phyloP scores from a whole-genome alignment of 1,140 invertebrate genomes.

The Drosophila fuyamai region DNA sequence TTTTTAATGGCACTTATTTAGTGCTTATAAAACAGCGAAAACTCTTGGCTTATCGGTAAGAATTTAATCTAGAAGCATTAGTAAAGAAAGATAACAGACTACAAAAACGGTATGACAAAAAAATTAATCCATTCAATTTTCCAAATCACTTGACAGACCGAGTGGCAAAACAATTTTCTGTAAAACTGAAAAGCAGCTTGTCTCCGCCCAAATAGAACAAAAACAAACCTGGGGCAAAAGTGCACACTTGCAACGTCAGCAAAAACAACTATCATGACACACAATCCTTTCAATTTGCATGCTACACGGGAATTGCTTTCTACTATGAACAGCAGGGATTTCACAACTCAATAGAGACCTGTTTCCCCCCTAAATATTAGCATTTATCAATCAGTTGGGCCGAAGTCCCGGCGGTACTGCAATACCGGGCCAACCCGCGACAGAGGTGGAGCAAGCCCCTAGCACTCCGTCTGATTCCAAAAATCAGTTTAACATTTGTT shows the following conservation, averaged over 20 bases:
- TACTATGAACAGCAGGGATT: conserved; percentile 6
- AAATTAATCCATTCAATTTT: conserved; percentile 8
- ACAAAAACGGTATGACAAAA: not conserved
- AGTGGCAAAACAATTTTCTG: conserved; percentile 4
- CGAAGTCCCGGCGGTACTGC: conserved; percentile 86
- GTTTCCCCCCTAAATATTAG: not conserved
- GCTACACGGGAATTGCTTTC: conserved; percentile 38
- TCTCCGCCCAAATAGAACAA: not conserved
- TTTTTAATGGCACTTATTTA: too few relatives aligned
- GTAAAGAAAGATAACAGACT: too few relatives aligned
- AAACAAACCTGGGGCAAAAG: not conserved
- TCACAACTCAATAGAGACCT: not conserved
- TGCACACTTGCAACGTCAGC: not conserved
- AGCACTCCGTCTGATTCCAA: conserved; percentile 34
- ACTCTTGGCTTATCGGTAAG: too few relatives aligned
- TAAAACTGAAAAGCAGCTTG: not conserved
- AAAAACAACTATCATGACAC: conserved; percentile 1
- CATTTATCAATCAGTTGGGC: conserved; percentile 48
- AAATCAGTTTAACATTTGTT: conserved; percentile 87
- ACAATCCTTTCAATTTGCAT: conserved; percentile 41
- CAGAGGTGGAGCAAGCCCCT: conserved; percentile 65
- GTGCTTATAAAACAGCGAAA: too few relatives aligned
- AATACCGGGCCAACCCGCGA: conserved; percentile 83
- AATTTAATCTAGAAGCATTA: too few relatives aligned
- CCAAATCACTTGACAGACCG: conserved; percentile 11